Conservation (phyloP, 1,140 invertebrate genomes). For the Reticulitermes speratus region DNA sequence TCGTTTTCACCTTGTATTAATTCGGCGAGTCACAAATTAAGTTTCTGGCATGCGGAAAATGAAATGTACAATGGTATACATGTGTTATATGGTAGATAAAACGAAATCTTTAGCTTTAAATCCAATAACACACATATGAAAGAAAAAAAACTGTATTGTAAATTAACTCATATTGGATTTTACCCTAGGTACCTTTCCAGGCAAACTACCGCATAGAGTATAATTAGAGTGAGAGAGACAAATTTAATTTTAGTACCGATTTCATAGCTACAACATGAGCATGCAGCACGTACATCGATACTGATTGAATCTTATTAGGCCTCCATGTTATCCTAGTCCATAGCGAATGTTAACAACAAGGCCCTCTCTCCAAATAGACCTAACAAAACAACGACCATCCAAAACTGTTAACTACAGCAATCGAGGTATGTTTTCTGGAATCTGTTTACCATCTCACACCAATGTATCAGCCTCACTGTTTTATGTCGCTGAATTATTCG, state of each 20-base stretch:
- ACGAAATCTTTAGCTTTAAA: background rate
- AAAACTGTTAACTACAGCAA: background rate
- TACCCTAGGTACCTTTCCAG: background rate
- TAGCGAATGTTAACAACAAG: background rate
- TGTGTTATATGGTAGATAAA: background rate
- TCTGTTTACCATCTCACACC: background rate
- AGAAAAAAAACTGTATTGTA: background rate
- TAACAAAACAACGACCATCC: background rate
- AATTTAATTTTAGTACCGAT: background rate
- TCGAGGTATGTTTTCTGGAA: background rate
- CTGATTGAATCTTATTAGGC: constrained; percentile 12
- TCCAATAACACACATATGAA: background rate
- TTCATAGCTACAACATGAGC: background rate
- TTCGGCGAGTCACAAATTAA: background rate
- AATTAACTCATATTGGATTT: constrained; percentile 15
- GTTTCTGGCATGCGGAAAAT: background rate
- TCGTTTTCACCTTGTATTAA: background rate
- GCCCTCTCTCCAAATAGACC: background rate
- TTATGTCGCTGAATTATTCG: background rate
- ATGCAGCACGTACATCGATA: background rate
- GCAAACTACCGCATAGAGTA: background rate
- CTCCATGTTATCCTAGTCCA: constrained; percentile 8
- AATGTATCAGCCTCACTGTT: background rate
- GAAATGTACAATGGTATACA: background rate
- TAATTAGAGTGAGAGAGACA: background rate